Evolutionary conservation across 2,797 vertebrate species (phyloP), one percentile per base, ranked within the genome.

Genomic region (Enoplosus armatus): DNA sequence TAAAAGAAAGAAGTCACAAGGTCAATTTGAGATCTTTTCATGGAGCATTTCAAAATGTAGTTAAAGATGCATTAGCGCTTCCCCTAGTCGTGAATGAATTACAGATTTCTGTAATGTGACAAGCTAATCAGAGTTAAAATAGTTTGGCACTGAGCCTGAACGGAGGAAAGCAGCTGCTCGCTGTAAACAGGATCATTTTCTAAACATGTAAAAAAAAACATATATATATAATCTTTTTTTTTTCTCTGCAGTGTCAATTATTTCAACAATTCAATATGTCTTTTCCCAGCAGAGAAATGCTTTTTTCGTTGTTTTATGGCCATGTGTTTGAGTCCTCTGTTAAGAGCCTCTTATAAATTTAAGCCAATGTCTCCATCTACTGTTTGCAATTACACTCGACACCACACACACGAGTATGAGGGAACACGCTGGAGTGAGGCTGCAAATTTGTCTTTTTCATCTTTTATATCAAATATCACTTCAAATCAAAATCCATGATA

Each of bases 321-420:
- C 16, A 33, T 61, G n/a, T 43, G 51, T 45, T 66, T 54, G 29
- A 39, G 27, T 22, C 27, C 24, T 51, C 37, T 35, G 10, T 29
- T n/a, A n/a, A 39, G 12, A 50, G 24, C 11, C 26, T 68, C 4
- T 51, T 55, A n/a, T 15, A 26, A 35, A 31, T 56, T 18, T 18
- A 20, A 71, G 65, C 6, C 66, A 83, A 72, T 86, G 83, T 82
- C 90, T 82, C 91, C 87, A 84, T 37, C 90, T 90, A 60, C 77
- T 90, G 92, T 65, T 86, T 29, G 20, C n/a, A 53, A 45, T n/a
- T 29, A 37, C 9, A 11, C 5, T 14, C 22, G 61, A 48, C 45
- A 65, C 24, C 24, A 26, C 24, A 65, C 24, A 65, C n/a, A 76
- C 6, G 60, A 16, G 3, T 1, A 18, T 48, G 15, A 53, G 22